Base-by-base conservation (phyloP, 2,888 invertebrate species). In the Galeruca laticollis region DNA sequence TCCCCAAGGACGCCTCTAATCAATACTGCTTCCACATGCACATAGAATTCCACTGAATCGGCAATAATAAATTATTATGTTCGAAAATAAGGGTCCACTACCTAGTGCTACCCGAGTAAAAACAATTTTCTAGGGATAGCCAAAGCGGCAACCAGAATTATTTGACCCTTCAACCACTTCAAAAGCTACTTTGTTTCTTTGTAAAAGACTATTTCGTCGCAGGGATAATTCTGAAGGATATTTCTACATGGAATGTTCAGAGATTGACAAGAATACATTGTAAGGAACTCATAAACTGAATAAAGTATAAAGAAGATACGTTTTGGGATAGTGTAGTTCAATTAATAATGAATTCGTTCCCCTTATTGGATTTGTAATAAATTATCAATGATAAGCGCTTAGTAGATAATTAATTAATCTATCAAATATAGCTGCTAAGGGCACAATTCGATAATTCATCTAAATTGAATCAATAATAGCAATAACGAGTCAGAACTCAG, bases 101-200 rank as follows among this genome's bases (percentile, higher is more conserved):
- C 26, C 31, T 49, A 18, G 20, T 61, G 73, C 73, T 75, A 71
- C 66, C 71, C 70, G 67, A 61, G 57, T 68, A 66, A 70, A 70
- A 71, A 73, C 68, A 71, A 69, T 71, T 68, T 74, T 57, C 59
- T 68, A 56, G 69, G 64, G 66, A 63, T 60, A 54, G 63, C 35
- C 35, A 13, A 8, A 26, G 18, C 37, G 37, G 18, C 35, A 21
- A 37, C 35, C 51, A 51, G 35, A 69, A 73, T 74, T 67, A 69
- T 73, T 73, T 71, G 75, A 77, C 75, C 77, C 73, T 72, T 75
- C 69, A 63, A 70, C 75, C 77, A 75, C 77, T 75, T 77, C 77
- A 77, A 77, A 77, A 59, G 75, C 63, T 63, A 61, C 60, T 69
- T 70, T 68, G 73, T 60, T 73, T 73, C 73, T 69, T 70, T 69